Base-by-base conservation (phyloP, 2,888 invertebrate species). In the Ectropis crepuscularia region DNA sequence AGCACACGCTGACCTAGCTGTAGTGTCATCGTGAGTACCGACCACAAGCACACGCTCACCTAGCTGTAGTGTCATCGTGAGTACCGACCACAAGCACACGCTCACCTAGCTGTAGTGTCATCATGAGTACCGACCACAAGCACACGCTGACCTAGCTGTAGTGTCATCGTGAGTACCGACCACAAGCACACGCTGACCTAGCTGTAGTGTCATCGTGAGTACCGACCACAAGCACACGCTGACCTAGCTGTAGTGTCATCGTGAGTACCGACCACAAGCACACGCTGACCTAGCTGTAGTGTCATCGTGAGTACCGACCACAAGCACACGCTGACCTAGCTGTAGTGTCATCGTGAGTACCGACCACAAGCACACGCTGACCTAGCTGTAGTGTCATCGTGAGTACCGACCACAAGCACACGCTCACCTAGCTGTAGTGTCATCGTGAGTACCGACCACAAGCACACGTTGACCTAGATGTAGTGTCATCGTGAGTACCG, bases 121-220 rank as follows among this genome's bases (percentile, higher is more conserved):
- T 88, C 54, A 90, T 90, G 60, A 81, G 86, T 54, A 16, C 6
- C 10, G 12, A 7, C n/a, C 10, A 8, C 9, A 0, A 6, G 6
- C 10, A 4, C 16, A 49, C 0, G 9, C 12, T n/a, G n/a, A n/a
- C n/a, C n/a, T n/a, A n/a, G n/a, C n/a, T n/a, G n/a, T n/a, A n/a
- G n/a, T n/a, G n/a, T n/a, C 67, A 81, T 88, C 54, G 91, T 90
- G 60, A 81, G 86, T 54, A 16, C 6, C 10, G 12, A 7, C n/a
- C 10, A 8, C 9, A 0, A 6, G 6, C 10, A 4, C 16, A 49
- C 0, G 9, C 12, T n/a, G n/a, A n/a, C n/a, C n/a, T n/a, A n/a
- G n/a, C n/a, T n/a, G n/a, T n/a, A n/a, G n/a, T n/a, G n/a, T n/a
- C 67, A 81, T 88, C 54, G 91, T 90, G 60, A 81, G 86, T 54